phyloP scores from a whole-genome alignment of 2,113 vertebrate genomes.

The Rhea pennata region DNA sequence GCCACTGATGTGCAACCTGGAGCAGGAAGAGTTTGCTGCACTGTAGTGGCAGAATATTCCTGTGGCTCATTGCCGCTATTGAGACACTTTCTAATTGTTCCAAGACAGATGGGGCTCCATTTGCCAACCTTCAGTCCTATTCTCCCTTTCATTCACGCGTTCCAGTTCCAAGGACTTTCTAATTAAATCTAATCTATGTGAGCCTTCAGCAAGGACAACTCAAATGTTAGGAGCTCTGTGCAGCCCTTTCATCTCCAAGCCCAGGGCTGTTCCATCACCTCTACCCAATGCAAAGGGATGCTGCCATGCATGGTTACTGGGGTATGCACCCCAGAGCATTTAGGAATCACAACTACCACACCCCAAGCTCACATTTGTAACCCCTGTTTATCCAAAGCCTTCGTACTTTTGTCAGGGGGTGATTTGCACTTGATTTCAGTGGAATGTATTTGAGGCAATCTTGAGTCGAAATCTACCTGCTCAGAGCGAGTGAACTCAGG shows the following conservation, averaged over 20 bases:
- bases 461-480: background rate
- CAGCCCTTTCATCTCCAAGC: background rate
- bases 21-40: background rate
- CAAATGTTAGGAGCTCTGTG: accelerated
- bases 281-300: accelerated
- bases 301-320: background rate
- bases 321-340: background rate
- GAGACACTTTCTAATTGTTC: background rate
- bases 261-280: background rate
- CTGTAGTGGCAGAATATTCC: background rate
- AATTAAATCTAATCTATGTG: background rate
- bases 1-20: background rate
- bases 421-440: background rate
- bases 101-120: background rate
- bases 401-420: slow-evolving; percentile 14
- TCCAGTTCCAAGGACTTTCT: background rate
- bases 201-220: background rate
- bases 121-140: background rate
- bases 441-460: background rate
- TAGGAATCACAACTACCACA: slow-evolving; percentile 24
- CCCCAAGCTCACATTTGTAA: slow-evolving; percentile 8
- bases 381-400: slow-evolving; percentile 34
- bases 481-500: background rate
- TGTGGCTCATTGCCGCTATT: background rate
- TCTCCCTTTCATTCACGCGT: background rate